These are phyloP conservation scores for Pinna nobilis DNA, from an alignment of 1,140 invertebrate species.

Conservation along the genomic window DNA sequence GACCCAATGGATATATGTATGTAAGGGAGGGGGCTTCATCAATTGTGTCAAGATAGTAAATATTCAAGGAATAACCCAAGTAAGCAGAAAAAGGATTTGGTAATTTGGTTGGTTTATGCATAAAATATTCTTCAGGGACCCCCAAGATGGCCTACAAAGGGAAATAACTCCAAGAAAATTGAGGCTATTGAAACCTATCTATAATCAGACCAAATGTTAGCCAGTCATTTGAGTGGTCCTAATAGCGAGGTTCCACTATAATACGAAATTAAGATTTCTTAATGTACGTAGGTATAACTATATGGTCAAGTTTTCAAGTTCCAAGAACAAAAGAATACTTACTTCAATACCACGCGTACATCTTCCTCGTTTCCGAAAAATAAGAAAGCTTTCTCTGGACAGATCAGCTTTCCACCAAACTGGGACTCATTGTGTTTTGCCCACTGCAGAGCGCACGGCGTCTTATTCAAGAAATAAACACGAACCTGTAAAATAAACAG, in stretches of 20 bases:
- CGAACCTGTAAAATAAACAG: conserved; percentile 44
- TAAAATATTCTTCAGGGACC: too few relatives aligned
- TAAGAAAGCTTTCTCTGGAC: conserved; percentile 60
- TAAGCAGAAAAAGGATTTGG: too few relatives aligned
- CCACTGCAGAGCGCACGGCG: conserved; percentile 65
- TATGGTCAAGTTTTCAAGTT: neutral
- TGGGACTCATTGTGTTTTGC: conserved; percentile 62
- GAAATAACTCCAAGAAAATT: too few relatives aligned
- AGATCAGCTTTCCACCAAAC: conserved; percentile 54
- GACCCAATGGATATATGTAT: too few relatives aligned
- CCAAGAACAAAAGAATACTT: neutral
- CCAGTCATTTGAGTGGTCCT: too few relatives aligned
- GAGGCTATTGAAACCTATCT: too few relatives aligned
- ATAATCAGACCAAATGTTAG: too few relatives aligned
- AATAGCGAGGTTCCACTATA: neutral
- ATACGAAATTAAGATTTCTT: neutral
- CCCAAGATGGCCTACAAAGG: too few relatives aligned
- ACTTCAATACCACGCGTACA: conserved; percentile 44
- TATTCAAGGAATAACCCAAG: too few relatives aligned
- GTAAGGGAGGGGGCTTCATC: too few relatives aligned
- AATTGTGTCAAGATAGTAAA: too few relatives aligned
- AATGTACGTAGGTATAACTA: neutral
- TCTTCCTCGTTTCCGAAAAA: conserved; percentile 51
- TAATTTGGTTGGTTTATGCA: too few relatives aligned
- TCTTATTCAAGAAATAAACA: conserved; percentile 65